Base-by-base conservation (phyloP, 2,888 invertebrate species). In the Drosophila ustulata region DNA sequence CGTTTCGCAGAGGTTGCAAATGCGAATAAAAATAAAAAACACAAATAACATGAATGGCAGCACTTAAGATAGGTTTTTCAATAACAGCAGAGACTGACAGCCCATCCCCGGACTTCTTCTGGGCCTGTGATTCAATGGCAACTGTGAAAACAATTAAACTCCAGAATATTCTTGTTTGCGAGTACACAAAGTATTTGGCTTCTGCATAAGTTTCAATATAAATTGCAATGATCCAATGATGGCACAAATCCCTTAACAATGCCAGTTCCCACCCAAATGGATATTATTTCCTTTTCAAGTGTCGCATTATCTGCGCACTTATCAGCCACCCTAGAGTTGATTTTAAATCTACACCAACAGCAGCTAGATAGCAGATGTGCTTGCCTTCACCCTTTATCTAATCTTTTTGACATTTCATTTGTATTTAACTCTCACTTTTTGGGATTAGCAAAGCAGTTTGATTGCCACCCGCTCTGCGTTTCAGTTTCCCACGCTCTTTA, bases 161-260 rank as follows among this genome's bases (percentile, higher is more conserved):
- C 78, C 46, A 26, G 69, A 18, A 18, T 32, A 32, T 32, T 32
- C 32, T 32, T 11, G 37, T 11, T 6, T 41, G 39, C 13, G 39
- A 41, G 39, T 41, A 83, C 75, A 86, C 71, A 87, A 83, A 82
- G 83, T 86, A 83, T 86, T 82, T 82, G 77, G 62, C 77, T 71
- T 75, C 59, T 32, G 58, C 58, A 52, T 41, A 63, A 68, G 37
- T 75, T 50, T 47, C 41, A 58, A 49, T 56, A 53, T 51, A 28
- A 55, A 52, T 13, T 25, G 47, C 49, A n/a, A 39, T 71, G 71
- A 72, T 67, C 13, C 18, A 41, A 41, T 79, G 80, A 77, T 80
- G 74, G 79, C 82, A 80, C 87, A 90, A 90, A 90, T 91, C 90
- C 90, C 71, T 62, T 80, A 89, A 90, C 86, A 88, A 85, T 71